Base-by-base conservation (phyloP, 2,888 invertebrate genomes). In the Esperia sulphurella region DNA sequence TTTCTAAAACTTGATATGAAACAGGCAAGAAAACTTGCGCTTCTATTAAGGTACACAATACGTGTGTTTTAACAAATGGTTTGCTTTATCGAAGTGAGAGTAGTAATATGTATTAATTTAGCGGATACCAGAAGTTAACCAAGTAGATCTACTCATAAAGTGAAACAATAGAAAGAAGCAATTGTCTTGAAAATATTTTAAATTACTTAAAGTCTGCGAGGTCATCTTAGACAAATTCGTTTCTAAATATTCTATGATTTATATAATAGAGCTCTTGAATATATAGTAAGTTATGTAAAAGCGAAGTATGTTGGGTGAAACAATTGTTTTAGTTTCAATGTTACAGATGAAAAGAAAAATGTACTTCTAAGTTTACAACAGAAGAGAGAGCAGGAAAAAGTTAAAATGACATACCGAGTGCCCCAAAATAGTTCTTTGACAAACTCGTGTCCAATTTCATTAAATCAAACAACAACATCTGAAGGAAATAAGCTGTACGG, bases 11-110 rank as follows among this genome's bases (percentile, higher is more conserved):
- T 79, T 68, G 57, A 71, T 74, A 75, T 75, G 35, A 75, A 83
- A 79, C 80, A 76, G 70, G 68, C 71, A 75, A 74, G 77, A 64
- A 59, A 77, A 80, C 73, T 78, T 80, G 65, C 66, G 63, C 65
- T 67, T 76, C 78, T 79, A 81, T 83, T 83, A 83, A 75, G 68
- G 77, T 75, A 75, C 73, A 81, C 73, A 80, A 74, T 77, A 73
- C 75, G 70, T 75, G 78, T 75, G 66, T 71, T 70, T 69, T 70
- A 77, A 80, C 78, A 79, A 72, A 51, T 57, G 49, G 54, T 53
- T n/a, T 14, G 45, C 54, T 54, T 45, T 10, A 40, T 14, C n/a
- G 14, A 45, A 40, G 29, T 14, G 40, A 40, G 31, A 14, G 40
- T 33, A 40, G 40, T 45, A 45, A 40, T 43, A n/a, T n/a, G n/a